Evolutionary conservation across 2,888 invertebrate species (phyloP).

Genomic region (Melanargia galathea): DNA sequence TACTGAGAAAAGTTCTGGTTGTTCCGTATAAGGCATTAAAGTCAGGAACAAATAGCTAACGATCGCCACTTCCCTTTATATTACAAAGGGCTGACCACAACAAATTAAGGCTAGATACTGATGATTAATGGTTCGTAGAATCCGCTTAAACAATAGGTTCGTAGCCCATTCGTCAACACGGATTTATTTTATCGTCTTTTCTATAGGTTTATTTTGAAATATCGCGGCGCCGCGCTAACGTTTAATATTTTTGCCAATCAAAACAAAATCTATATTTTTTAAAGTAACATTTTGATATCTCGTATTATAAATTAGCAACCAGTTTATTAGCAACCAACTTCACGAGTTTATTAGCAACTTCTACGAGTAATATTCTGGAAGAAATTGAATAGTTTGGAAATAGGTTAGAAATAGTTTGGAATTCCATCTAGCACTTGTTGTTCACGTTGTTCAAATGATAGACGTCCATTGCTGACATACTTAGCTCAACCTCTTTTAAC

Average conservation of each 20-base stretch:
- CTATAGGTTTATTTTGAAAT: not conserved
- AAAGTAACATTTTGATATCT: too few species aligned
- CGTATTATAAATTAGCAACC: too few species aligned
- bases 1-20: not conserved
- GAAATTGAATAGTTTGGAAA: too few species aligned
- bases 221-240: not conserved
- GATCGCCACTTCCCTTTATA: conserved; percentile 35
- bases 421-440: too few species aligned
- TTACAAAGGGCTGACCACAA: conserved; percentile 40
- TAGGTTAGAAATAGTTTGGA: too few species aligned
- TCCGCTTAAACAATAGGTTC: conserved; percentile 32
- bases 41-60: conserved; percentile 37
- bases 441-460: too few species aligned
- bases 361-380: too few species aligned
- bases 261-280: too few species aligned
- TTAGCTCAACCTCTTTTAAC: too few species aligned
- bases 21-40: conserved; percentile 13
- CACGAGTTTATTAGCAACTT: too few species aligned
- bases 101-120: conserved; percentile 44
- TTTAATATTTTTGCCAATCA: not conserved
- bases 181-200: conserved; percentile 18
- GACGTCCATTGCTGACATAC: too few species aligned
- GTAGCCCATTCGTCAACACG: conserved; percentile 16
- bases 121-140: conserved; percentile 43
- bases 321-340: too few species aligned